A percentile compares a stretch with the other conserved stretches of the same genome.
These are phyloP conservation scores for Prolemur simus DNA, from an alignment of 2,113 vertebrate genomes.

Conservation along the genomic window DNA sequence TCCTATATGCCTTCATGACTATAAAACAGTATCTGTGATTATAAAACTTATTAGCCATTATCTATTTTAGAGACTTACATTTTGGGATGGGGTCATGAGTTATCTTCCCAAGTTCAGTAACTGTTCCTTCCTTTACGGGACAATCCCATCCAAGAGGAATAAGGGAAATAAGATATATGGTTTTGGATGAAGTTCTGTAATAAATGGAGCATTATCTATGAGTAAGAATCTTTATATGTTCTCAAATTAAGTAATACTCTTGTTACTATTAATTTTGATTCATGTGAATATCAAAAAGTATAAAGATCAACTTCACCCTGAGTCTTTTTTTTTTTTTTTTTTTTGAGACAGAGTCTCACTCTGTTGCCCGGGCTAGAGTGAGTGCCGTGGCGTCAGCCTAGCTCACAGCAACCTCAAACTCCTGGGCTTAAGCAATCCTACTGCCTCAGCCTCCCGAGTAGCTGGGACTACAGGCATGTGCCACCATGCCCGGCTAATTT, in stretches of 20 bases:
- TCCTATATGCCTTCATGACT: not conserved
- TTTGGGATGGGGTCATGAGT: fast-evolving
- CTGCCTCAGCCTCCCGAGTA: too few species aligned
- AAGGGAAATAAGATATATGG: not conserved
- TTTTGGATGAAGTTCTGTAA: constrained; percentile 29
- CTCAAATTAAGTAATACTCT: not conserved
- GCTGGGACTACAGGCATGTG: too few species aligned
- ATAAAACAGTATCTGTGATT: not conserved
- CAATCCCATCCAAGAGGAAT: constrained; percentile 35
- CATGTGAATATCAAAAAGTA: not conserved
- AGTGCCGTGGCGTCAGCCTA: too few species aligned
- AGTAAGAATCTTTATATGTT: not conserved
- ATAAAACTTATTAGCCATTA: not conserved
- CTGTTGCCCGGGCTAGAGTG: too few species aligned
- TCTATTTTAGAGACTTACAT: constrained; percentile 22
- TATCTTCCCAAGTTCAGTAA: not conserved
- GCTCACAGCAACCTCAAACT: too few species aligned
- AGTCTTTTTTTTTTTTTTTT: too few species aligned
- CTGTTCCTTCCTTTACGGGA: not conserved
- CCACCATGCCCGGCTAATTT: too few species aligned
- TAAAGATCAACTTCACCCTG: not conserved
- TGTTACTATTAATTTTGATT: not conserved
- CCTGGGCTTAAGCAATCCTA: too few species aligned
- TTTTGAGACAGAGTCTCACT: too few species aligned
- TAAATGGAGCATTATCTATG: not conserved